Evolutionary conservation across 2,113 vertebrate genomes (phyloP), one percentile per base, ranked within the genome.

Genomic region (Cavia aperea): DNA sequence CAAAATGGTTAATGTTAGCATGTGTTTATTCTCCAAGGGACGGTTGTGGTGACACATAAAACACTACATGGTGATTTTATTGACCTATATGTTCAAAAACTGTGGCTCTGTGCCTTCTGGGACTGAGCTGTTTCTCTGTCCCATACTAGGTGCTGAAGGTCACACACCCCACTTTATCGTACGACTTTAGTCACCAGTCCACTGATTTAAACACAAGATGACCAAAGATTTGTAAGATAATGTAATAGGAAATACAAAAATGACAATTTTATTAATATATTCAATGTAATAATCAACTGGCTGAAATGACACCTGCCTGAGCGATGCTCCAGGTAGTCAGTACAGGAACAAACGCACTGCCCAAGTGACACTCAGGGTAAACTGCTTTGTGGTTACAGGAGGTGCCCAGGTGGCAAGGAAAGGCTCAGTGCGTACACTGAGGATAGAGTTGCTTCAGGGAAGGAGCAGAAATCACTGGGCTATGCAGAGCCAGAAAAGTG

Each of bases 81-180:
- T 11, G 18, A 72, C 43, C 14, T 2, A 14, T 13, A 16, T n/a
- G 36, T 33, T 87, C 49, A 68, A 4, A 24, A 33, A 81, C 58
- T n/a, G 16, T 6, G 75, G 26, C 75, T 54, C 63, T 82, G 19
- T 16, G 24, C 81, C 89, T 72, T 88, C 60, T 65, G 66, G 68
- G 96, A 95, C 19, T 70, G 78, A 94, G 73, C 31, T 77, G 65
- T 89, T 94, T 84, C 83, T 54, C 65, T 15, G 18, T 60, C 29
- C 0, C 29, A 26, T 62, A 68, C 54, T 75, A 90, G 49, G 31
- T 89, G 95, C 93, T 89, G 77, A 96, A 95, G 91, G 86, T 94
- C 91, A 92, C 39, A 81, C 46, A n/a, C 1, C 23, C 2, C 5
- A 26, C 66, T 54, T 36, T 18, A 46, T 86, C 92, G 0, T 4